Percentiles rank a stretch among this genome's conserved stretches.
Conservation (phyloP, 2,797 vertebrate genomes). For the Danio albolineatus region DNA sequence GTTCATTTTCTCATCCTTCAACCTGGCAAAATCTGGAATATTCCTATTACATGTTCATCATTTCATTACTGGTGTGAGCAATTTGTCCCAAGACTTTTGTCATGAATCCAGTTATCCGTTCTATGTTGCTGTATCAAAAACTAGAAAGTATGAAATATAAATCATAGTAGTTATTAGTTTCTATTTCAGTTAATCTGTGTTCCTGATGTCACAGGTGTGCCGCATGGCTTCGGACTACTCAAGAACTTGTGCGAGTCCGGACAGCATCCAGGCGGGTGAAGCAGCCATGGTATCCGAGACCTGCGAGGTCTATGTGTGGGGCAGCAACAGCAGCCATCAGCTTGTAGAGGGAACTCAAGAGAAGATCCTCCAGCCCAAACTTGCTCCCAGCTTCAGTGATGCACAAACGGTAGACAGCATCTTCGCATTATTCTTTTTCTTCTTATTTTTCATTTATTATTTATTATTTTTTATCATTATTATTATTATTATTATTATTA, state of each 20-base stretch:
- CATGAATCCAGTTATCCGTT: not conserved
- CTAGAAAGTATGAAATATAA: not conserved
- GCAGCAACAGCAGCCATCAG: constrained; percentile 88
- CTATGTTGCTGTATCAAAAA: not conserved
- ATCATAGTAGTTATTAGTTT: not conserved
- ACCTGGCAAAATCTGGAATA: not conserved
- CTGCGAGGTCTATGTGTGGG: constrained; percentile 92
- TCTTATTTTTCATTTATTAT: no score
- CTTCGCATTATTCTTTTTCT: not conserved
- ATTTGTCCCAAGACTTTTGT: not conserved
- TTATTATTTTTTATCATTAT: no score
- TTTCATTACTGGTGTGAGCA: not conserved
- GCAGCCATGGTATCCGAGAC: constrained; percentile 88
- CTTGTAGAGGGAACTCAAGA: constrained; percentile 86
- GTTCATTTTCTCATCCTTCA: not conserved
- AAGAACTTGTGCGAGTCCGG: constrained; percentile 95
- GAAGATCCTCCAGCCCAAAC: constrained; percentile 85
- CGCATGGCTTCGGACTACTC: constrained; percentile 99
- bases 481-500: not conserved
- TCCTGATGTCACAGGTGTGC: constrained; percentile 86
- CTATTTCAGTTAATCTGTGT: constrained; percentile 64
- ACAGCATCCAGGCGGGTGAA: constrained; percentile 91
- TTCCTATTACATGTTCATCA: not conserved
- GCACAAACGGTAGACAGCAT: constrained; percentile 83
- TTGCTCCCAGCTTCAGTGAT: constrained; percentile 84